These are phyloP conservation scores for Syrphus vitripennis DNA, from an alignment of 2,888 invertebrate genomes.

Conservation along the genomic window DNA sequence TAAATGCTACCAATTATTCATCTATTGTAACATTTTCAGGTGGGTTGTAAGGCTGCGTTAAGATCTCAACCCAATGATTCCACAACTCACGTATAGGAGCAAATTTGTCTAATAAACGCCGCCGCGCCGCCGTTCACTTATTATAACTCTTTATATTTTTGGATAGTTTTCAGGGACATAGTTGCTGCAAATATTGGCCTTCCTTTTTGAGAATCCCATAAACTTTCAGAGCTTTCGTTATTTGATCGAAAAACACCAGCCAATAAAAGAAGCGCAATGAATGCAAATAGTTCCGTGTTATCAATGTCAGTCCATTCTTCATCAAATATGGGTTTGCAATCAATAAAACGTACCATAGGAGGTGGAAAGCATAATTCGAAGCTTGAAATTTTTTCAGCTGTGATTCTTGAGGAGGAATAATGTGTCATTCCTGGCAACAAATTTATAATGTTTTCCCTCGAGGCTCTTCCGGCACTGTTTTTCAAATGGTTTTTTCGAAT, in stretches of 20 bases:
- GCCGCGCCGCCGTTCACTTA: too few species aligned
- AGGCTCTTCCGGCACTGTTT: background rate
- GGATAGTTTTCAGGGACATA: background rate
- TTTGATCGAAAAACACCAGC: background rate
- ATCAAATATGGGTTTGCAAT: background rate
- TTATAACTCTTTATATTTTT: background rate
- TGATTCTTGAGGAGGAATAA: background rate
- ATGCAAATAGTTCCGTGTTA: background rate
- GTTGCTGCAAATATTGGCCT: conserved; percentile 7
- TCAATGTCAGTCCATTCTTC: background rate
- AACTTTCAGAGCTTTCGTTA: background rate
- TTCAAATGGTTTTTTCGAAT: background rate
- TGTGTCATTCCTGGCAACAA: too few species aligned
- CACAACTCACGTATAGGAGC: too few species aligned
- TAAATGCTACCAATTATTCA: too few species aligned
- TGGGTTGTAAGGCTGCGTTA: too few species aligned
- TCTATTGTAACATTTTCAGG: too few species aligned
- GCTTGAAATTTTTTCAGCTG: conserved; percentile 5
- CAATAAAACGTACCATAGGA: background rate
- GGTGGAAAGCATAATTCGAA: background rate
- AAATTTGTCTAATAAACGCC: too few species aligned
- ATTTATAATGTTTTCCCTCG: too few species aligned
- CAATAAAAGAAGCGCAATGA: background rate
- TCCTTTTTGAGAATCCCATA: background rate
- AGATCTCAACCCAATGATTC: too few species aligned